Evolutionary conservation across 1,140 invertebrate genomes (phyloP).

Genomic region (Habropoda laboriosa): DNA sequence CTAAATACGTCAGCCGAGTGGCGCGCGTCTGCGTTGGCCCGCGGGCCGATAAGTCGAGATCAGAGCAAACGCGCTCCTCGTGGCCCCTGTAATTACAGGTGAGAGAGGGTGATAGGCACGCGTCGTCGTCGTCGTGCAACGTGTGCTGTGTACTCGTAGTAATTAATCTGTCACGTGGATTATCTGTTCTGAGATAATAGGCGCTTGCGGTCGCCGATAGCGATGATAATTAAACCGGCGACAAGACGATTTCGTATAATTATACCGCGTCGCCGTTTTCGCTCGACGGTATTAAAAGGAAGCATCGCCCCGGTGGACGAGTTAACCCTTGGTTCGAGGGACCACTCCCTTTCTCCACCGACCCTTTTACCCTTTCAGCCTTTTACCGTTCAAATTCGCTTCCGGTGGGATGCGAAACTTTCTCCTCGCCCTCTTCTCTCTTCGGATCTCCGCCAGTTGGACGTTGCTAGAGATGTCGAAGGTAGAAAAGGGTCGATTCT

Average conservation of each 20-base stretch:
- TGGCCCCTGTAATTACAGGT: constrained; percentile 11
- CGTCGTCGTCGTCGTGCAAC: not conserved
- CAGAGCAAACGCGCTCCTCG: not conserved
- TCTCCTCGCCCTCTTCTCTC: too few species aligned
- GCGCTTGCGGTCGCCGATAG: not conserved
- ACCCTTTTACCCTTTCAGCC: constrained; percentile 9
- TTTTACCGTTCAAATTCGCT: constrained; percentile 2
- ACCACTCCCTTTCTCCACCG: not conserved
- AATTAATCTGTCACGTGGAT: constrained; percentile 43
- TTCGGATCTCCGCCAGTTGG: too few species aligned
- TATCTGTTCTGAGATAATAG: constrained; percentile 29
- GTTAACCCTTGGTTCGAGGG: not conserved
- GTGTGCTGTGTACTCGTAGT: constrained; percentile 27
- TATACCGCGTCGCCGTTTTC: constrained; percentile 4
- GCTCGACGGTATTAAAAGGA: constrained; percentile 1
- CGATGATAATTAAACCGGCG: constrained; percentile 31
- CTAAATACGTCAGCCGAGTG: not conserved
- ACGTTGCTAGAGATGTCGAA: too few species aligned
- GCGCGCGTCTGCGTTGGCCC: not conserved
- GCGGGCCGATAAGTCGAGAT: not conserved
- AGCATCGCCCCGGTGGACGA: not conserved
- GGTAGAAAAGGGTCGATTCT: too few species aligned
- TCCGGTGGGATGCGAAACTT: not conserved
- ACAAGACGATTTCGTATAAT: constrained; percentile 28
- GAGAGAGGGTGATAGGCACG: constrained; percentile 16